Conservation (phyloP, 2,888 invertebrate species). For the Esperia sulphurella region DNA sequence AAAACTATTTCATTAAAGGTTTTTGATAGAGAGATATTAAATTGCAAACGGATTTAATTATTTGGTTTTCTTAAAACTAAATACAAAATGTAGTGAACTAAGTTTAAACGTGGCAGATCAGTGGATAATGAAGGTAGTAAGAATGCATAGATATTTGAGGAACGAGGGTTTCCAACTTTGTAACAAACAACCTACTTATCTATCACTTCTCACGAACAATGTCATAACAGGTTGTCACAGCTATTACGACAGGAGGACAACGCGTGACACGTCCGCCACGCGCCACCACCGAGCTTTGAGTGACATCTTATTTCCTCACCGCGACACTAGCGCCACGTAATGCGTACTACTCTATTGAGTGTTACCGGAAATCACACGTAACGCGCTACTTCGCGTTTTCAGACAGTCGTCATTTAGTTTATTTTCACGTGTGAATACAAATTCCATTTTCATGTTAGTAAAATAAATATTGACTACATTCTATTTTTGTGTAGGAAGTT, state of each 20-base stretch:
- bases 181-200: background rate
- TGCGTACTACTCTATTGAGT: slow-evolving; percentile 33
- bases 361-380: slow-evolving; percentile 36
- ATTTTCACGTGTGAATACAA: background rate
- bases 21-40: too few species aligned
- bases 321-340: slow-evolving; percentile 33
- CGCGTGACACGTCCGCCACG: slow-evolving; percentile 37
- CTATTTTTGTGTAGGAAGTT: too few species aligned
- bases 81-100: too few species aligned
- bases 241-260: slow-evolving; percentile 8
- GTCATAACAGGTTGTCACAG: slow-evolving; percentile 1
- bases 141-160: too few species aligned
- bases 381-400: slow-evolving; percentile 34
- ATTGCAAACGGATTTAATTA: too few species aligned
- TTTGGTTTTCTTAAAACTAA: too few species aligned
- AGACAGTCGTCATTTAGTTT: slow-evolving; percentile 11
- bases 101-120: too few species aligned
- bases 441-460: too few species aligned
- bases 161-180: too few species aligned
- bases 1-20: too few species aligned
- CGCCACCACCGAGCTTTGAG: slow-evolving; percentile 44
- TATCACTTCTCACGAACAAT: background rate
- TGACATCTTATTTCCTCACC: slow-evolving; percentile 65
- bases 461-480: too few species aligned
- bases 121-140: too few species aligned